phyloP scores from a whole-genome alignment of 2,113 vertebrate species.

The Cranoglanis bouderius region DNA sequence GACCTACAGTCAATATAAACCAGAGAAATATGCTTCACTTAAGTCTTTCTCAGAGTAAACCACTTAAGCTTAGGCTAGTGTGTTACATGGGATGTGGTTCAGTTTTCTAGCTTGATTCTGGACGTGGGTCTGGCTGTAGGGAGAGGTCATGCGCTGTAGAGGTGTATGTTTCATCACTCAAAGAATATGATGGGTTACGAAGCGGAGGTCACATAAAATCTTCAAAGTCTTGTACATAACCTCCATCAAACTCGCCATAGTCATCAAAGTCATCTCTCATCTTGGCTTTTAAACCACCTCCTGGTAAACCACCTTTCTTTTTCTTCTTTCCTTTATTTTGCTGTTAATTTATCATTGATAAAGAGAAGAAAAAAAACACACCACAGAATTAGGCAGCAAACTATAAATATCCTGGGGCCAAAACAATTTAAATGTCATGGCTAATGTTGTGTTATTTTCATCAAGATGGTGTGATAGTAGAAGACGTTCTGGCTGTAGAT shows the following conservation, averaged over 20 bases:
- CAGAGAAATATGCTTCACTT: slow-evolving; percentile 24
- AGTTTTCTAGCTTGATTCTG: slow-evolving; percentile 48
- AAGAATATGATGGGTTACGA: neutral
- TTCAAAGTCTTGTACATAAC: slow-evolving; percentile 86
- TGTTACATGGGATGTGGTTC: slow-evolving; percentile 38
- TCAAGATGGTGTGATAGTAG: neutral
- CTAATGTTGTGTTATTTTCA: neutral
- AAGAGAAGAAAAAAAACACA: neutral
- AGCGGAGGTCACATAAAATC: slow-evolving; percentile 86
- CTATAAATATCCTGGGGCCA: neutral
- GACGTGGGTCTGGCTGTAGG: slow-evolving; percentile 39
- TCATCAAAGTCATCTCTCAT: slow-evolving; percentile 87
- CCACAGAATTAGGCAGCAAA: neutral
- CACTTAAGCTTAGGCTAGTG: slow-evolving; percentile 36
- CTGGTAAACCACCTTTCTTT: slow-evolving; percentile 80
- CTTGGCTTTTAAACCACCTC: slow-evolving; percentile 84
- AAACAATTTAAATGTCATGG: neutral
- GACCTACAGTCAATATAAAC: slow-evolving; percentile 26
- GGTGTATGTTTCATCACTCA: slow-evolving; percentile 35
- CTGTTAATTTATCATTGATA: slow-evolving; percentile 58
- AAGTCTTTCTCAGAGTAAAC: slow-evolving; percentile 38
- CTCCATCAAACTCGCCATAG: slow-evolving; percentile 82
- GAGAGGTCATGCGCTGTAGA: slow-evolving; percentile 52
- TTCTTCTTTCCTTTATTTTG: slow-evolving; percentile 93
- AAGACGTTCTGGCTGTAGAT: neutral